Evolutionary conservation across 2,797 vertebrate genomes (phyloP), one percentile per base, ranked within the genome.

Genomic region (Coendou prehensilis): DNA sequence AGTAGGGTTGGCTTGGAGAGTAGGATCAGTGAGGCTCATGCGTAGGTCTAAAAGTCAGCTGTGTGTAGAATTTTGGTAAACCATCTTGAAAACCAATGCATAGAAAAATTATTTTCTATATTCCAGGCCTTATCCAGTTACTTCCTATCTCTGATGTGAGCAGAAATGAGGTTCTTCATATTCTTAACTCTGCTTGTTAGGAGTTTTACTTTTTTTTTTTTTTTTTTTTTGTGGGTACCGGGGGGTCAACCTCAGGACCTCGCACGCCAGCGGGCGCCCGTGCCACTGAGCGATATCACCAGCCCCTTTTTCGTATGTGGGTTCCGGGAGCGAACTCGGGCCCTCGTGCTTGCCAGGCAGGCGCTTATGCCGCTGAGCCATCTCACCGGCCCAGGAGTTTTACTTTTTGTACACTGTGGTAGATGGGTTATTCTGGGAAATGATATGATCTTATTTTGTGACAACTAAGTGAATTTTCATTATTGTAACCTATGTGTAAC

Each of bases 401-500:
- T 93, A 91, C 50, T 17, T 76, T 9, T 15, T 56, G 57, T 67
- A 26, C 8, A 63, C 37, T 88, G 67, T 87, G 50, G 28, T 93
- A 63, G 47, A 56, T 83, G 6, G n/a, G 30, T 67, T 95, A 33
- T 84, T 89, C 47, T 94, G 94, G 26, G 56, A 90, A 47, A 79
- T 20, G 75, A 87, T 69, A 75, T 86, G 47, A 87, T 54, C 57
- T 96, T 95, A 52, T 71, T 92, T 96, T 88, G 20, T 94, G 88
- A 85, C 22, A 92, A 37, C 30, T 18, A 83, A 91, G 69, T 90
- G 54, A 30, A 33, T 83, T 97, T 95, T 76, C 83, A 88, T 87
- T 87, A 61, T 82, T 92, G 28, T 89, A 82, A 56, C 26, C 61
- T 91, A 4, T 87, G 45, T 87, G 54, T 54, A 26, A 9, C 56